These are phyloP conservation scores for Taenaris catops DNA, from an alignment of 2,888 invertebrate species.

Conservation along the genomic window DNA sequence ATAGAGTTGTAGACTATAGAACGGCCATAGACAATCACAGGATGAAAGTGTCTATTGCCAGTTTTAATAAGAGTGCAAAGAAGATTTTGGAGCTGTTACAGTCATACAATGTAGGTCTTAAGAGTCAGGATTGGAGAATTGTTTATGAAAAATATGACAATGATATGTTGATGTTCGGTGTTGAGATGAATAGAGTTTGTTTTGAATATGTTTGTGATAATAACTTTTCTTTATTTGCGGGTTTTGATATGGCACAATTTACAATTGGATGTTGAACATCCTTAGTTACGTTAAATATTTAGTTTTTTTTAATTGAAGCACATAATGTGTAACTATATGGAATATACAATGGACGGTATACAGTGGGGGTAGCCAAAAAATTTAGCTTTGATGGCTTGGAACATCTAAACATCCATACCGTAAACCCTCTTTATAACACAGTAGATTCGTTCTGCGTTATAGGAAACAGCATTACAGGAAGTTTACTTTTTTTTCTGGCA, in stretches of 20 bases:
- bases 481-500: no score
- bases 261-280: conserved; percentile 13
- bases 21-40: conserved; percentile 21
- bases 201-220: conserved; percentile 34
- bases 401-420: no score
- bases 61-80: conserved; percentile 25
- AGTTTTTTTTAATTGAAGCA: no score
- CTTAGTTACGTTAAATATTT: no score
- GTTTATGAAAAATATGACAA: conserved; percentile 18
- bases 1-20: conserved; percentile 20
- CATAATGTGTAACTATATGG: no score
- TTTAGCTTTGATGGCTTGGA: no score
- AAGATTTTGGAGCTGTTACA: conserved; percentile 36
- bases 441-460: no score
- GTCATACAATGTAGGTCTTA: conserved; percentile 37
- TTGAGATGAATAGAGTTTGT: conserved; percentile 37
- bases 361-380: no score
- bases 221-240: conserved; percentile 38
- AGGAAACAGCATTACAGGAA: no score
- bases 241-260: conserved; percentile 43
- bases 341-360: no score
- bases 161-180: conserved; percentile 20
- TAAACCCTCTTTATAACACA: no score
- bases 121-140: conserved; percentile 37
- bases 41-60: conserved; percentile 34